Percentiles rank a stretch among this genome's conserved stretches.
phyloP scores from a whole-genome alignment of 2,888 invertebrate genomes.

The Cataglyphis livida region DNA sequence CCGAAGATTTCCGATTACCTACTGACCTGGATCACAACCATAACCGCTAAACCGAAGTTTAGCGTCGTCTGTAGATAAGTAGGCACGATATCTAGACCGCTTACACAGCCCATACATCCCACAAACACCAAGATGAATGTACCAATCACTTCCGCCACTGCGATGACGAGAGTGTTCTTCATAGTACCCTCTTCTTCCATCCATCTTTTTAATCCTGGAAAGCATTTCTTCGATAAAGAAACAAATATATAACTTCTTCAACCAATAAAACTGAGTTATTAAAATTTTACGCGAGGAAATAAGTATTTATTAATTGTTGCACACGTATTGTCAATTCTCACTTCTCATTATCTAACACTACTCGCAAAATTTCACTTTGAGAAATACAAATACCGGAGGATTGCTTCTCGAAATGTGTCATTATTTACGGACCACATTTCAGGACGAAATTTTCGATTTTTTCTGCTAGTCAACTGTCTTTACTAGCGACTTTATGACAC shows the following conservation, averaged over 20 bases:
- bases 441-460: background rate
- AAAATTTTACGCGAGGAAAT: background rate
- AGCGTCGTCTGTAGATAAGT: conserved; percentile 81
- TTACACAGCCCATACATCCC: conserved; percentile 83
- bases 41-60: conserved; percentile 83
- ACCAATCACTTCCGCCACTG: conserved; percentile 83
- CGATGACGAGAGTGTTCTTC: conserved; percentile 73
- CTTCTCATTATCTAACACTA: background rate
- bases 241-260: background rate
- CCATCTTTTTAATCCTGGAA: conserved; percentile 73
- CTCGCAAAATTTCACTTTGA: background rate
- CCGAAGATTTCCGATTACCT: background rate
- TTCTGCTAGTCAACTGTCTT: background rate
- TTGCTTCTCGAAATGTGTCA: background rate
- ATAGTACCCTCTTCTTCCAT: conserved; percentile 73
- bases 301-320: background rate
- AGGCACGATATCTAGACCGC: conserved; percentile 72
- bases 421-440: background rate
- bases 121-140: conserved; percentile 82
- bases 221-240: conserved; percentile 2
- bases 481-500: background rate
- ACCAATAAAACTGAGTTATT: background rate
- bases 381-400: background rate
- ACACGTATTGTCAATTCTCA: background rate
- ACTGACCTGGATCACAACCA: conserved; percentile 84